These are phyloP conservation scores for Tetramorium alpestre DNA, from an alignment of 1,140 invertebrate species.

Conservation along the genomic window DNA sequence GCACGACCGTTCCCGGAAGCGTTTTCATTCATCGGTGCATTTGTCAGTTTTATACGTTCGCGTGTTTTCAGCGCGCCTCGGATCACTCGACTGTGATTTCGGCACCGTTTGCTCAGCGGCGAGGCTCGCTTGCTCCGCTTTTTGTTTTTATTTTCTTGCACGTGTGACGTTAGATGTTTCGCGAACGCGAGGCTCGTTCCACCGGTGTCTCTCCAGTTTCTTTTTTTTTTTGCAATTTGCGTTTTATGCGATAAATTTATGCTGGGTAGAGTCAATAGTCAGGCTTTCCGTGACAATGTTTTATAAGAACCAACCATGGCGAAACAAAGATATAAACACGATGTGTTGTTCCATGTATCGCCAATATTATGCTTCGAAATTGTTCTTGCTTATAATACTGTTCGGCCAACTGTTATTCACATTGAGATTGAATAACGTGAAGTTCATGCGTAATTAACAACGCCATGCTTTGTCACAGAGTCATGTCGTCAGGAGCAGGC, in stretches of 20 bases:
- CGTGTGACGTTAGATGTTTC: not conserved
- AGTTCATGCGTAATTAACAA: not conserved
- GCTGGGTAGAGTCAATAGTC: not conserved
- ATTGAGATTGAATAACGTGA: not conserved
- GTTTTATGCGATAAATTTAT: not conserved
- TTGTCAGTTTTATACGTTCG: not conserved
- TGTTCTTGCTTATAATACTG: not conserved
- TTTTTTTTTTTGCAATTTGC: not conserved
- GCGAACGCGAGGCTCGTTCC: not conserved
- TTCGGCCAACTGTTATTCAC: not conserved
- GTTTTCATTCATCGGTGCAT: not conserved
- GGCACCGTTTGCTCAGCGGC: not conserved
- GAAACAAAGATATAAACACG: not conserved
- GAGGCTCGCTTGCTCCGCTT: not conserved
- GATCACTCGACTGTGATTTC: not conserved
- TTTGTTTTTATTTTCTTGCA: not conserved
- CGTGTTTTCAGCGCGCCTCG: not conserved
- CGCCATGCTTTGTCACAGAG: slow-evolving; percentile 61
- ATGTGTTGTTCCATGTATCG: not conserved
- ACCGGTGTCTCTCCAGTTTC: not conserved
- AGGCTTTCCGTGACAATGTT: not conserved
- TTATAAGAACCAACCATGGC: not conserved
- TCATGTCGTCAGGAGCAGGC: slow-evolving; percentile 86
- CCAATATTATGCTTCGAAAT: too few relatives aligned
- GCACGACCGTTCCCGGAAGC: not conserved